phyloP scores from a whole-genome alignment of 2,113 vertebrate species.

The Cynoglossus semilaevis region DNA sequence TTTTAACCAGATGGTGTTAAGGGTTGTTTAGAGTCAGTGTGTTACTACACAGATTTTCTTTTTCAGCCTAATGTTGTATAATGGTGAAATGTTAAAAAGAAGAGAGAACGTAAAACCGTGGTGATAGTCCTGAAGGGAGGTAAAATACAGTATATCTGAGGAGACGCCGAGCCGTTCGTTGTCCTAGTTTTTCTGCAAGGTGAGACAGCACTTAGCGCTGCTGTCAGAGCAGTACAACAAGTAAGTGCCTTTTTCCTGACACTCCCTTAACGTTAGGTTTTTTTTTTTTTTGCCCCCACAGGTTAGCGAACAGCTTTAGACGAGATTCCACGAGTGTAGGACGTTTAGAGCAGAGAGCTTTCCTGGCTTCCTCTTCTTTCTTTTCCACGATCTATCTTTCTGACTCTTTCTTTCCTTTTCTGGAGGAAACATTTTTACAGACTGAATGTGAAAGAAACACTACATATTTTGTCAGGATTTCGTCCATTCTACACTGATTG shows the following conservation, averaged over 20 bases:
- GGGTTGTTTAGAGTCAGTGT: no score
- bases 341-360: slow-evolving; percentile 38
- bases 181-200: slow-evolving; percentile 58
- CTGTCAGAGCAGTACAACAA: slow-evolving; percentile 58
- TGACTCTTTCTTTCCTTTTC: slow-evolving; percentile 51
- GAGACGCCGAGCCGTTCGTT: slow-evolving; percentile 9
- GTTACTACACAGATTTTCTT: no score
- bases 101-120: no score
- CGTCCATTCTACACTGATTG: slow-evolving; percentile 51
- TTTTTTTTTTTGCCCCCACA: slow-evolving; percentile 20
- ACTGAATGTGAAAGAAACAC: slow-evolving; percentile 71
- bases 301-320: slow-evolving; percentile 48
- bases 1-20: no score
- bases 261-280: slow-evolving; percentile 43
- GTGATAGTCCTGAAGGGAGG: no score
- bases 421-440: slow-evolving; percentile 78
- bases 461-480: slow-evolving; percentile 53
- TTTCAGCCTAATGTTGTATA: slow-evolving; percentile 16
- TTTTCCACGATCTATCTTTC: slow-evolving; percentile 48
- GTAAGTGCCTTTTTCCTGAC: slow-evolving; percentile 66
- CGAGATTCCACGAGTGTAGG: slow-evolving; percentile 38
- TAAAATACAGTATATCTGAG: no score
- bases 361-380: slow-evolving; percentile 29
- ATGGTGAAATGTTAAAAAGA: not conserved
- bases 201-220: slow-evolving; percentile 57